Conservation (phyloP, 2,797 vertebrate genomes). For the Natrix natrix region DNA sequence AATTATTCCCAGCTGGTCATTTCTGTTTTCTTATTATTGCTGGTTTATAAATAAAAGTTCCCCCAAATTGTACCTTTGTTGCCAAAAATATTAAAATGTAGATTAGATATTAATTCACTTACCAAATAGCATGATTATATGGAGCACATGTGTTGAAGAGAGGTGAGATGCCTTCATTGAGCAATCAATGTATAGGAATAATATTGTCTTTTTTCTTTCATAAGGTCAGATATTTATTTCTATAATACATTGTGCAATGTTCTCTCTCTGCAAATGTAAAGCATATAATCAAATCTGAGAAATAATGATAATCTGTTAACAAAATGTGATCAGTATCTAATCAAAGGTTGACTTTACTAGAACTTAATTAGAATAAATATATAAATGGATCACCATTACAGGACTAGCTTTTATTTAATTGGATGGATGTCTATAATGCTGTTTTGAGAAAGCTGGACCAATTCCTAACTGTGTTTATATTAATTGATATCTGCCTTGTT, state of each 20-base stretch:
- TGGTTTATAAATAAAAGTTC: not conserved
- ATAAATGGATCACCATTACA: not conserved
- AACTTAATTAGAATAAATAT: not conserved
- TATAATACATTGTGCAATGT: not conserved
- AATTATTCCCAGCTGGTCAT: not conserved
- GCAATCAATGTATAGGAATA: not conserved
- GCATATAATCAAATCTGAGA: not conserved
- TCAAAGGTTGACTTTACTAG: not conserved
- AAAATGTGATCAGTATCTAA: not conserved
- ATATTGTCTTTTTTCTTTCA: not conserved
- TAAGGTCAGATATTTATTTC: not conserved
- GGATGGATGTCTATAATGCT: not conserved
- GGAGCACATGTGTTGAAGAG: not conserved
- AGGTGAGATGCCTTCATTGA: not conserved
- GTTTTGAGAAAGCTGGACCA: not conserved
- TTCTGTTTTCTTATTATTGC: not conserved
- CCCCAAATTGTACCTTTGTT: not conserved
- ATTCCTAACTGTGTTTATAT: not conserved
- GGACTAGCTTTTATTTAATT: not conserved
- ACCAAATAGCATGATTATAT: not conserved
- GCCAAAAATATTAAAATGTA: not conserved
- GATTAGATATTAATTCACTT: not conserved
- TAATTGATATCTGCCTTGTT: not conserved
- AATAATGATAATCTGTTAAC: not conserved
- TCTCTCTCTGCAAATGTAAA: not conserved